Evolutionary conservation across 2,113 vertebrate genomes (phyloP).

Genomic region (Rynchops niger): DNA sequence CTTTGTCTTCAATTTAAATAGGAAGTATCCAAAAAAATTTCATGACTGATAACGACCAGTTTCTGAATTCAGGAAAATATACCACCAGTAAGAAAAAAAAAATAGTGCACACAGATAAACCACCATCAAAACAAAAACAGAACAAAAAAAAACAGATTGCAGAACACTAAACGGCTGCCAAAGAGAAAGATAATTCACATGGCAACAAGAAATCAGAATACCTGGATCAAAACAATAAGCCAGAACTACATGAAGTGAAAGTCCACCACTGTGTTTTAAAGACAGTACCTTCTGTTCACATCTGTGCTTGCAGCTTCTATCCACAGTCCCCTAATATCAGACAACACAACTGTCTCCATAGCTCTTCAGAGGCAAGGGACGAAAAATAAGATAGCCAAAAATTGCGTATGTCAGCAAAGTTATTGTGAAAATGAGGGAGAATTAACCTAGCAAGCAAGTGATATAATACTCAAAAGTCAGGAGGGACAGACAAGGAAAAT

Average conservation of each 20-base stretch:
- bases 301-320: not conserved
- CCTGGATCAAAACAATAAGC: not conserved
- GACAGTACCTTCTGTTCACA: not conserved
- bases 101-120: rapidly evolving
- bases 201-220: not conserved
- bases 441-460: not conserved
- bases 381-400: not conserved
- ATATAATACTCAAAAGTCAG: not conserved
- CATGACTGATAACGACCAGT: not conserved
- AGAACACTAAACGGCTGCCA: not conserved
- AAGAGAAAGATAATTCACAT: not conserved
- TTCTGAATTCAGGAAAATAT: not conserved
- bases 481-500: not conserved
- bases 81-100: not conserved
- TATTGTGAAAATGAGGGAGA: not conserved
- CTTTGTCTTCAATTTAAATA: not conserved
- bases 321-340: not conserved
- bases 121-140: not conserved
- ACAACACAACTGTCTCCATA: not conserved
- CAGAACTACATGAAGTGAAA: not conserved
- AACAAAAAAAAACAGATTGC: not conserved
- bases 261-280: not conserved
- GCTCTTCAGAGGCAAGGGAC: not conserved
- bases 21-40: not conserved
- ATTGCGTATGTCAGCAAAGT: rapidly evolving